Conservation (phyloP, 2,797 vertebrate species). For the Carapus acus region DNA sequence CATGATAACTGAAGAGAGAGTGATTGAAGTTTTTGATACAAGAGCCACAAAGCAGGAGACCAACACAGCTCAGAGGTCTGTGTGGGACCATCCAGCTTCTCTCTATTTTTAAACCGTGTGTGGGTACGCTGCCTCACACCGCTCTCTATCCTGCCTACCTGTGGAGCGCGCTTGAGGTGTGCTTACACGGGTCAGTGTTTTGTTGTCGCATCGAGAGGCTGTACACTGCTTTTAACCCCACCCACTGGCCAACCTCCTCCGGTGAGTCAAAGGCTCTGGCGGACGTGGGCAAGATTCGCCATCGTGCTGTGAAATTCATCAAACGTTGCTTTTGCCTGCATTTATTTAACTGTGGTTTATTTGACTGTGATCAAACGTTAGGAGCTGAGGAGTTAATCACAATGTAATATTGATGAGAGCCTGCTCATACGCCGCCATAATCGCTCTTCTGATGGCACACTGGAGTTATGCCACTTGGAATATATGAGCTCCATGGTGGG, state of each 20-base stretch:
- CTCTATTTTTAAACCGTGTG: slow-evolving; percentile 66
- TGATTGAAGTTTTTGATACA: slow-evolving; percentile 61
- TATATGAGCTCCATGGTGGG: neutral
- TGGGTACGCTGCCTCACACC: slow-evolving; percentile 60
- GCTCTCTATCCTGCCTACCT: slow-evolving; percentile 55
- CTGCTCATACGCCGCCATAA: neutral
- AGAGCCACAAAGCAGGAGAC: slow-evolving; percentile 59
- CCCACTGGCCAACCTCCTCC: neutral
- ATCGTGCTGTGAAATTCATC: neutral
- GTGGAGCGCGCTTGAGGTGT: slow-evolving; percentile 40
- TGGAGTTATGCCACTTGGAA: neutral
- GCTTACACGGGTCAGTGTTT: slow-evolving; percentile 19
- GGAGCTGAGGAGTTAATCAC: neutral
- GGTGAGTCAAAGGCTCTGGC: neutral
- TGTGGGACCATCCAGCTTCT: slow-evolving; percentile 60
- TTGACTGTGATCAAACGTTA: neutral
- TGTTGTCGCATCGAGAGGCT: slow-evolving; percentile 12
- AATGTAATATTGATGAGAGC: neutral
- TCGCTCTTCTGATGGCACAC: neutral
- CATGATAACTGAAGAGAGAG: slow-evolving; percentile 27
- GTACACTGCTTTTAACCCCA: neutral
- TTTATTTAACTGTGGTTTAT: neutral
- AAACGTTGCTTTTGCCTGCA: too few species aligned
- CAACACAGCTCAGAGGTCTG: slow-evolving; percentile 56
- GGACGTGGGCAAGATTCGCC: too few species aligned